Base-by-base conservation (phyloP, 2,113 vertebrate species). In the Phalacrocorax brasilianus region DNA sequence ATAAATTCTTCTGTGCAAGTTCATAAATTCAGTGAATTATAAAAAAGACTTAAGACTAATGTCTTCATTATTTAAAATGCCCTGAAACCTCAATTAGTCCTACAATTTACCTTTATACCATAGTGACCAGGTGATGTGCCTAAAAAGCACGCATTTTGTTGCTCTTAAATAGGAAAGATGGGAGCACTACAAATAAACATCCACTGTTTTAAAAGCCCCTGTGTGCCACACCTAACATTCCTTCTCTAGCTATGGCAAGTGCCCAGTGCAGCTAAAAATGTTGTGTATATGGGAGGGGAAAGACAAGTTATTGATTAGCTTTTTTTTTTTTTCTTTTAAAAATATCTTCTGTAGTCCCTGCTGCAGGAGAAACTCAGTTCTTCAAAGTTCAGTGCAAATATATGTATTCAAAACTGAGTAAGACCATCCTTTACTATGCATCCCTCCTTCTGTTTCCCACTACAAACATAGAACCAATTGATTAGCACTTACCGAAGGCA, bases 401-500 rank as follows among this genome's bases (percentile, higher is more conserved):
- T 40, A 5, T 44, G 5, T 75, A 28, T 42, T 68, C 9, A 42
- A 63, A 85, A 63, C 38, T 56, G 14, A 63, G 5, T 27, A 82
- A 89, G 42, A 50, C 17, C 2, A 3, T 63, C 55, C 26, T 75
- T 87, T 81, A 50, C 13, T 33, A 5, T 33, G 7, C 32, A n/a
- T 53, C 14, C 9, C 16, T 49, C 32, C 32, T 49, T 72, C 17
- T n/a, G 3, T 88, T 85, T 88, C n/a, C 24, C 21, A 8, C 22
- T 45, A 16, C 30, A 61, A 42, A 49, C 21, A 22, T 2, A 65
- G 30, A 92, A 66, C 8, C 28, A 50, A 22, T 55, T 70, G n/a
- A 35, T 56, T 40, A 59, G 63, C 27, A 85, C 88, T 95, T 94
- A 93, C 63, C 85, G 45, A 85, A 91, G 67, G 67, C 83, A 88